Conservation (phyloP, 2,113 vertebrate species). For the Tyto alba region DNA sequence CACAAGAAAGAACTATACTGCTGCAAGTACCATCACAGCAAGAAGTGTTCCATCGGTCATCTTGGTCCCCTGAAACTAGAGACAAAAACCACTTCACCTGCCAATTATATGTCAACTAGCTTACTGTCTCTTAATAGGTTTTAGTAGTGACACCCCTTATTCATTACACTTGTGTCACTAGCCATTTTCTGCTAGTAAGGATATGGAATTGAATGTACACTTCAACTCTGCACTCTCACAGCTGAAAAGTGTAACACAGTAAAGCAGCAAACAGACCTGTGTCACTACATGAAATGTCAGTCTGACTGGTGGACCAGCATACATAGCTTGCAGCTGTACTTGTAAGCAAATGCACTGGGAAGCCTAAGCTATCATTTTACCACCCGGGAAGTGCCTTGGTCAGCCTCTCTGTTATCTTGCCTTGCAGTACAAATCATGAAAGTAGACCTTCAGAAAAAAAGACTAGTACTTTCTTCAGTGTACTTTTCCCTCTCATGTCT, state of each 20-base stretch:
- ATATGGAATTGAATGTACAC: background rate
- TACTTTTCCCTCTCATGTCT: background rate
- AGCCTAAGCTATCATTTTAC: fast-evolving
- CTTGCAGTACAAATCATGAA: background rate
- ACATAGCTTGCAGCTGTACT: background rate
- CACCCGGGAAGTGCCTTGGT: background rate
- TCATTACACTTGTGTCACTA: background rate
- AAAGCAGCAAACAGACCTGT: background rate
- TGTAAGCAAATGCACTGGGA: background rate
- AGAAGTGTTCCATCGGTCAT: background rate
- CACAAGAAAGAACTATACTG: background rate
- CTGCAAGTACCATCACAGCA: background rate
- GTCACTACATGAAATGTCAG: background rate
- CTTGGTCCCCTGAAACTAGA: background rate
- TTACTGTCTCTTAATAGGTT: background rate
- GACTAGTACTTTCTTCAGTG: too few species aligned
- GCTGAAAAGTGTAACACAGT: background rate
- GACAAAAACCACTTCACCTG: background rate
- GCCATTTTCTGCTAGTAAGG: background rate
- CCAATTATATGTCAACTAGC: background rate
- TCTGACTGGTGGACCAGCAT: background rate
- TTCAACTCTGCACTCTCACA: background rate
- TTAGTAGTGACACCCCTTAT: background rate
- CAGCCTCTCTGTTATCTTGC: background rate
- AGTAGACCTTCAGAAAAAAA: background rate